Evolutionary conservation across 2,797 vertebrate genomes (phyloP).

Genomic region (Sebastes jordani): DNA sequence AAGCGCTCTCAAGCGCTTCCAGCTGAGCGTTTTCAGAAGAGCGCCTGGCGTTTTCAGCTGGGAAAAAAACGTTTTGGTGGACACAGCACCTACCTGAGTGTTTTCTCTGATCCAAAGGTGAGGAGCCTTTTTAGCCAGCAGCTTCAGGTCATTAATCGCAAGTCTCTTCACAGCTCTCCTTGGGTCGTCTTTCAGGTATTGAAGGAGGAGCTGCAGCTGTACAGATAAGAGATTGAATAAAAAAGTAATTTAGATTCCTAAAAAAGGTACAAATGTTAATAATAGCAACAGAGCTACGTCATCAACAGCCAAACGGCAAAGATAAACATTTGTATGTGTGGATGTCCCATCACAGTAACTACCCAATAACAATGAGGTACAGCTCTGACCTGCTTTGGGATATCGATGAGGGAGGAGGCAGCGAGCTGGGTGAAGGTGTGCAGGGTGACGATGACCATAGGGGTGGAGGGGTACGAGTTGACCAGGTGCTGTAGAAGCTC

Average conservation of each 20-base stretch:
- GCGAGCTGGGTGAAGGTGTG: conserved; percentile 97
- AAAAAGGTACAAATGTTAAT: not conserved
- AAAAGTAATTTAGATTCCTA: not conserved
- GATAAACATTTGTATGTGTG: not conserved
- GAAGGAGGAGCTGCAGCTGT: conserved; percentile 93
- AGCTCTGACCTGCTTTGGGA: conserved; percentile 92
- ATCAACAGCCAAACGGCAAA: not conserved
- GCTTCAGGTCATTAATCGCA: conserved; percentile 90
- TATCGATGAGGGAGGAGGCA: conserved; percentile 94
- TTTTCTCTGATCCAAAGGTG: conserved; percentile 96
- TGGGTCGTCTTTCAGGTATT: conserved; percentile 94
- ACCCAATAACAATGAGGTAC: not conserved
- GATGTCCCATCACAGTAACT: not conserved
- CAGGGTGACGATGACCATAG: conserved; percentile 95
- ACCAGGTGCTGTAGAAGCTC: conserved; percentile 95
- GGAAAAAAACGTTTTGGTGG: too few relatives aligned
- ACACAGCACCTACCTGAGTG: conserved; percentile 85
- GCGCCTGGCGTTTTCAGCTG: too few relatives aligned
- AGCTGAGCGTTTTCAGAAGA: too few relatives aligned
- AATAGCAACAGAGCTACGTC: not conserved
- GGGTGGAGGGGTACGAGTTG: conserved; percentile 94
- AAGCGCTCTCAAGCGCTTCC: too few relatives aligned
- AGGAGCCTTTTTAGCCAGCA: conserved; percentile 94
- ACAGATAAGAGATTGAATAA: not conserved
- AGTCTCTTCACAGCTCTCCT: conserved; percentile 96